Conservation (phyloP, 2,888 invertebrate genomes). For the Sipunculus nudus region DNA sequence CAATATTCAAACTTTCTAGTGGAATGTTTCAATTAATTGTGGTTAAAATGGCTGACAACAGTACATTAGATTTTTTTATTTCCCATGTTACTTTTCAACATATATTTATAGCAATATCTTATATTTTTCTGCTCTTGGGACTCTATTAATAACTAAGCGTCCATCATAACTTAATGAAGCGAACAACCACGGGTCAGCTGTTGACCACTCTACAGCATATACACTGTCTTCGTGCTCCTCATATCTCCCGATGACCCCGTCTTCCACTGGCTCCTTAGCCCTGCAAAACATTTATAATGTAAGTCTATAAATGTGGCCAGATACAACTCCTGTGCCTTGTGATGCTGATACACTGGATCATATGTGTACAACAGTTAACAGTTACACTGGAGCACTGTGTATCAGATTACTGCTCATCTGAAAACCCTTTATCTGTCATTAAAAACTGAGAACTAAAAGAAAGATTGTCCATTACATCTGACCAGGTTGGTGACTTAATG, state of each 20-base stretch:
- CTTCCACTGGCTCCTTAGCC: constrained; percentile 69
- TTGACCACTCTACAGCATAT: constrained; percentile 96
- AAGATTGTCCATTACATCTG: no score
- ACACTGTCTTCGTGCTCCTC: constrained; percentile 99
- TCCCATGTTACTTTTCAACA: no score
- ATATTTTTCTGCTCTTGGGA: constrained; percentile 94
- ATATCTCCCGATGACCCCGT: constrained; percentile 89
- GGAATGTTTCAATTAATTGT: no score
- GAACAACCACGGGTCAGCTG: constrained; percentile 98
- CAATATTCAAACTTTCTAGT: no score
- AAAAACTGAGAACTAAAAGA: no score
- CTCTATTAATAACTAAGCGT: constrained; percentile 88
- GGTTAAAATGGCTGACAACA: no score
- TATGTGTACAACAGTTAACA: no score
- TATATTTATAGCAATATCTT: constrained; percentile 76
- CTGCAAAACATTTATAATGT: constrained; percentile 34
- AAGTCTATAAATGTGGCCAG: not conserved
- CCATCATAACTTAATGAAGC: constrained; percentile 99
- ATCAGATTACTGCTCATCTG: no score
- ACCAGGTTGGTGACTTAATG: no score
- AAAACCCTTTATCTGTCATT: no score
- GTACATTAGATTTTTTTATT: no score
- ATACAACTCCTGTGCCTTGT: not conserved
- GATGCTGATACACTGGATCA: constrained; percentile 1
- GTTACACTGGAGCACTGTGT: no score